Base-by-base conservation (phyloP, 2,888 invertebrate species). In the Schizaphis graminum region DNA sequence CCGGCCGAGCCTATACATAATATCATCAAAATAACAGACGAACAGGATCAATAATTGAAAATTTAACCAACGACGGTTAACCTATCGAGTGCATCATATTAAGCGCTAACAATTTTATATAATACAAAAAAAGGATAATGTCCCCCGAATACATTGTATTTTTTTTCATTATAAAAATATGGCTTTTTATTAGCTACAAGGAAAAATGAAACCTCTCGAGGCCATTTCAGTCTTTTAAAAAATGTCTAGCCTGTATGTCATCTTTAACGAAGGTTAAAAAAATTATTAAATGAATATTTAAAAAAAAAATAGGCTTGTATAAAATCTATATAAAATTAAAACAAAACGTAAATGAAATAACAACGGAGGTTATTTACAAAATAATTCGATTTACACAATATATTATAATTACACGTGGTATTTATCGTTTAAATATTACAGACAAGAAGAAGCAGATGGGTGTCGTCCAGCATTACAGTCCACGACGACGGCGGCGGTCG, bases 211-310 rank as follows among this genome's bases (percentile, higher is more conserved):
- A 89, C 89, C 93, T 61, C 89, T 93, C 93, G 41, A 85, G 93
- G 93, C 93, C 90, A 94, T 86, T 91, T 94, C 94, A 94, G 94
- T 94, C 94, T 94, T 94, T 94, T 87, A 91, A 94, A 94, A 94
- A 94, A 91, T 94, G 47, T 94, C 94, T 94, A 94, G 94, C 94
- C 94, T 94, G 94, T 94, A 94, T 94, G 86, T 94, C 91, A 91
- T 94, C 44, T 90, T 94, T 61, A 94, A 94, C 61, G 90, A 94
- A 94, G 61, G 90, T 61, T 41, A n/a, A 90, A 94, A 89, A 93
- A 93, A 93, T 56, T 57, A 89, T 90, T 56, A 53, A 41, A 94
- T 49, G 49, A 61, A 57, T 57, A 89, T 90, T 94, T 47, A 49
- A 56, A 67, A 57, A 84, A 57, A 49, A 89, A 57, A 86, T 86